Conservation (phyloP, 2,797 vertebrate genomes). For the Coluber constrictor region DNA sequence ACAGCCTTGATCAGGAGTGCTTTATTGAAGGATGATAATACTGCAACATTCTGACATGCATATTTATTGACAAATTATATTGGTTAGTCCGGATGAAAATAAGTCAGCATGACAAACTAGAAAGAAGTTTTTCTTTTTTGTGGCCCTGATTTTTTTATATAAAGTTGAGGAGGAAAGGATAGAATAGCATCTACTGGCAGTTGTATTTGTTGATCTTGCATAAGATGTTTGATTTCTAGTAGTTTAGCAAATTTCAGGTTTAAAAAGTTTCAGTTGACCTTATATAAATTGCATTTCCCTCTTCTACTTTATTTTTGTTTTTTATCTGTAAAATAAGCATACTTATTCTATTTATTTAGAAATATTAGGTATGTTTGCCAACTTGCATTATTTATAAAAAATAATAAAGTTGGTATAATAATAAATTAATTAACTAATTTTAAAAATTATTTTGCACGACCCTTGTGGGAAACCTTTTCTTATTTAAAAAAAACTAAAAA, state of each 20-base stretch:
- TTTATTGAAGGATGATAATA: too few species aligned
- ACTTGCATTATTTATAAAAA: neutral
- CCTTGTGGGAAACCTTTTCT: neutral
- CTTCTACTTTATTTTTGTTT: neutral
- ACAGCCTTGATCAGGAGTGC: neutral
- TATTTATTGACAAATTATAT: neutral
- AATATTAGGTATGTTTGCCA: neutral
- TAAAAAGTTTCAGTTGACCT: neutral
- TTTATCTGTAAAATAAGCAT: neutral
- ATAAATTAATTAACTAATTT: neutral
- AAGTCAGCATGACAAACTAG: neutral
- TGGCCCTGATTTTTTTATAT: neutral
- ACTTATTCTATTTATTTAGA: neutral
- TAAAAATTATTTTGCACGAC: neutral
- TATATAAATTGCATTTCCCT: neutral
- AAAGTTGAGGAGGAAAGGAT: neutral
- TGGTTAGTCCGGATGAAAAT: neutral
- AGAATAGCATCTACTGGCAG: neutral
- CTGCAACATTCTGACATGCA: neutral
- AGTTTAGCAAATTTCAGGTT: neutral
- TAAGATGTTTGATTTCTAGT: neutral
- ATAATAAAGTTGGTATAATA: neutral
- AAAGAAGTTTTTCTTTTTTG: neutral
- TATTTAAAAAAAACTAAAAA: neutral
- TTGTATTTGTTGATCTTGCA: neutral